phyloP scores from a whole-genome alignment of 1,140 invertebrate species.

The Vanessa tameamea region DNA sequence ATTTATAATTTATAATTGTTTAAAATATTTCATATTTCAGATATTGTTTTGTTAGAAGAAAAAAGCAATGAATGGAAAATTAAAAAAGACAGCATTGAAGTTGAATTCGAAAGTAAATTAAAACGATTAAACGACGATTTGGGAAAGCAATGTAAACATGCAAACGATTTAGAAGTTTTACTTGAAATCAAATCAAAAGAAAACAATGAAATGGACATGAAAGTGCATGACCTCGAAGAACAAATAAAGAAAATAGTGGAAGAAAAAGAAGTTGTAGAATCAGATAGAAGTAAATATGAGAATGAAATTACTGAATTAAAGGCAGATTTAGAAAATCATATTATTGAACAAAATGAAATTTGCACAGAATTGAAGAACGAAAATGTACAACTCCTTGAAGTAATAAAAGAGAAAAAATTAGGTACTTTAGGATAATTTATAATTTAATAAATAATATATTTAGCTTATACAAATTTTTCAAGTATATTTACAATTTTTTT shows the following conservation, averaged over 20 bases:
- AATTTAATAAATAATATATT: background rate
- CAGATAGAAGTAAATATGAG: constrained; percentile 37
- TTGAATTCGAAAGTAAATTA: constrained; percentile 40
- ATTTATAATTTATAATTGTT: constrained; percentile 1
- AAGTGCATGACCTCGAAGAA: constrained; percentile 36
- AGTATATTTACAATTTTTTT: background rate
- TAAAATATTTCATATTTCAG: constrained; percentile 32
- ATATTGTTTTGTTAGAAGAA: constrained; percentile 37
- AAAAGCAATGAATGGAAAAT: constrained; percentile 50
- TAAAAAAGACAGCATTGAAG: constrained; percentile 44
- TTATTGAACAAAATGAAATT: constrained; percentile 27
- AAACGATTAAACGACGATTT: constrained; percentile 42
- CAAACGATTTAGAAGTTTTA: constrained; percentile 34
- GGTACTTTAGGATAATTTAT: constrained; percentile 36
- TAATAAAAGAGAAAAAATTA: constrained; percentile 47
- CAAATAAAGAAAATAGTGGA: constrained; percentile 35
- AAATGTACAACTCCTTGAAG: constrained; percentile 39
- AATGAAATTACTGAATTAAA: constrained; percentile 30
- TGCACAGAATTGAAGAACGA: constrained; percentile 41
- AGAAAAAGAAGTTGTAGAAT: constrained; percentile 35
- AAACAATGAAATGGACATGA: constrained; percentile 37
- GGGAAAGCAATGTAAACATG: constrained; percentile 32
- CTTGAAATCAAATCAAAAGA: constrained; percentile 38
- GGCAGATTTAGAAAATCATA: constrained; percentile 25
- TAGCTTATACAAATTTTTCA: background rate